Percentiles rank a stretch among this genome's conserved stretches.
Conservation (phyloP, 2,797 vertebrate genomes). For the Lagodon rhomboides region DNA sequence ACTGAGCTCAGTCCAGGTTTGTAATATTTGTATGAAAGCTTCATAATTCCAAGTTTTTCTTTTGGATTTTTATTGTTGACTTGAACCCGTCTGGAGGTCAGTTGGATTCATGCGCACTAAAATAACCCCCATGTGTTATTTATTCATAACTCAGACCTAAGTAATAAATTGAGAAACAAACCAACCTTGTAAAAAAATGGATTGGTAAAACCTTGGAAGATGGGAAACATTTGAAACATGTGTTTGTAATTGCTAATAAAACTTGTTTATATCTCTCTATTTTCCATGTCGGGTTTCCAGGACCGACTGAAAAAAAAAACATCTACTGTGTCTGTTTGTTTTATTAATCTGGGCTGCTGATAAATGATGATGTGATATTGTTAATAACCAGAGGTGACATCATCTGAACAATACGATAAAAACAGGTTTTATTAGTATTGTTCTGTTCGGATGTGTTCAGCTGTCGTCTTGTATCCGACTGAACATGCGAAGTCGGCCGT, state of each 20-base stretch:
- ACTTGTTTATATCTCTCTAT: neutral
- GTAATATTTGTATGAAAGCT: neutral
- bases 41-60: neutral
- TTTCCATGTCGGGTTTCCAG: neutral
- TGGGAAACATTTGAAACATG: neutral
- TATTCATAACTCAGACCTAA: constrained; percentile 1
- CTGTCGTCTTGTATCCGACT: no score
- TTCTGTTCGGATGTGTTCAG: no score
- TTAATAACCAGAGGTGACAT: neutral
- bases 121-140: constrained; percentile 1
- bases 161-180: neutral
- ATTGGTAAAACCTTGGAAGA: neutral
- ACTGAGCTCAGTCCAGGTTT: neutral
- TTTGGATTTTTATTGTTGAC: neutral
- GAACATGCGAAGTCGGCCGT: no score
- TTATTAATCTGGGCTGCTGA: no score
- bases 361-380: neutral
- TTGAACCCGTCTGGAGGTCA: neutral
- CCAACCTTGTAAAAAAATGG: neutral
- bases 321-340: no score
- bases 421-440: neutral
- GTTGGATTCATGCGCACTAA: neutral
- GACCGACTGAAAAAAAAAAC: no score
- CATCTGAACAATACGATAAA: neutral
- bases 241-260: neutral